Conservation (phyloP, 2,888 invertebrate species). For the Chironomus riparius region DNA sequence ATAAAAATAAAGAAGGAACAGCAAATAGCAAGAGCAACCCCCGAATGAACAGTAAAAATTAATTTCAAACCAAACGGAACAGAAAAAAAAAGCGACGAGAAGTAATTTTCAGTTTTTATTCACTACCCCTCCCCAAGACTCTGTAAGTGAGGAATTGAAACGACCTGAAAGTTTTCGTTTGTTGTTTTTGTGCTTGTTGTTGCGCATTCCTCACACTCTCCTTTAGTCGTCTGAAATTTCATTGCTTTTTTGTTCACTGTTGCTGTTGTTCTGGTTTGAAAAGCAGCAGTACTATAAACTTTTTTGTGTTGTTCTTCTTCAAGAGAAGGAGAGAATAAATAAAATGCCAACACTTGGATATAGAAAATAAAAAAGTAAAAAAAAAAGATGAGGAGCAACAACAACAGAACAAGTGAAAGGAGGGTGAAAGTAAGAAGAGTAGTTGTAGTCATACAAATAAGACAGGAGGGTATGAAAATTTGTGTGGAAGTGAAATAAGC, state of each 20-base stretch:
- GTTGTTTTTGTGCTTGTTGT: not conserved
- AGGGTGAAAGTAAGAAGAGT: not conserved
- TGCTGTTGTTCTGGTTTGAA: not conserved
- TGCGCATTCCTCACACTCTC: not conserved
- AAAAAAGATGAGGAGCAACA: not conserved
- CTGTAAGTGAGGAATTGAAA: not conserved
- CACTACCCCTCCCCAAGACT: not conserved
- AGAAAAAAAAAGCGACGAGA: slow-evolving; percentile 18
- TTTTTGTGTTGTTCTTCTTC: not conserved
- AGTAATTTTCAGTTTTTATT: slow-evolving; percentile 25
- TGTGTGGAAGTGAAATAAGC: not conserved
- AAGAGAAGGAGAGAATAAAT: slow-evolving; percentile 11
- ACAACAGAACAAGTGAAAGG: not conserved
- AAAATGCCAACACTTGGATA: slow-evolving; percentile 22
- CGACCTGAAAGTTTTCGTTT: slow-evolving; percentile 2
- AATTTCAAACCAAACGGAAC: slow-evolving; percentile 27
- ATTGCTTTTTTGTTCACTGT: not conserved
- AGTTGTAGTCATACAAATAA: not conserved
- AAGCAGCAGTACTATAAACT: not conserved
- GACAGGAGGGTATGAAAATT: not conserved
- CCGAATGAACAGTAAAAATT: slow-evolving; percentile 23
- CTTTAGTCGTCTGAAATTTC: not conserved
- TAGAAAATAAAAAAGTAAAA: not conserved
- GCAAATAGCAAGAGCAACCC: not conserved
- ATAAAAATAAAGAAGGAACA: not conserved